Evolutionary conservation across 2,888 invertebrate genomes (phyloP), one percentile per base, ranked within the genome.

Genomic region (Thymelicus lineola): DNA sequence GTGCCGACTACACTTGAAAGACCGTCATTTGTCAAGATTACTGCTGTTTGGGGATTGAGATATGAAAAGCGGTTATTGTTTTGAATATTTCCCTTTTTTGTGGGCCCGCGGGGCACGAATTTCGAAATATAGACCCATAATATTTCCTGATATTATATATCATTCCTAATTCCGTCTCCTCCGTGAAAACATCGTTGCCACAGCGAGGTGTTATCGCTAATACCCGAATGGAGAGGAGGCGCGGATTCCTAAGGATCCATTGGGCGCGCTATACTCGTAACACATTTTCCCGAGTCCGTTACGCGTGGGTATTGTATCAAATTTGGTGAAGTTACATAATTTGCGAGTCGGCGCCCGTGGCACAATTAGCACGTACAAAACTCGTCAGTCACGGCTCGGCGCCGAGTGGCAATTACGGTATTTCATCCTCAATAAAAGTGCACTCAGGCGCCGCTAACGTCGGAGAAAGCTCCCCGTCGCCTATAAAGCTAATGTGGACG

Each of bases 1-100:
- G 87, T 87, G 86, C 86, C 85, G 87, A 87, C 86, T 87, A 88
- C 85, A 86, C 88, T 88, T 83, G 82, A 86, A 87, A 87, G 88
- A 92, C 92, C 89, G 87, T 90, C 87, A 91, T 92, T 93, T 93
- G 90, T 92, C 93, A 93, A 88, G 92, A 92, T 91, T 93, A 92
- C 88, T 82, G 85, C 86, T 87, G 86, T 88, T 87, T 82, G 86
- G 86, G 88, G 86, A 91, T 91, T 87, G 88, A 89, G 89, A 89
- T 89, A 90, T 89, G 89, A 88, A 88, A 87, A 87, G 88, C 85
- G 84, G 90, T 91, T 91, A 91, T 91, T 93, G 90, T 93, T 92
- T 92, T 85, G 89, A 87, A 89, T 91, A 88, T 88, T 87, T 90
- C 79, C 82, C 79, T 84, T 84, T 87, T 85, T 85, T 83, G 75